These are phyloP conservation scores for Agonopterix arenella DNA, from an alignment of 2,888 invertebrate species.

Conservation along the genomic window DNA sequence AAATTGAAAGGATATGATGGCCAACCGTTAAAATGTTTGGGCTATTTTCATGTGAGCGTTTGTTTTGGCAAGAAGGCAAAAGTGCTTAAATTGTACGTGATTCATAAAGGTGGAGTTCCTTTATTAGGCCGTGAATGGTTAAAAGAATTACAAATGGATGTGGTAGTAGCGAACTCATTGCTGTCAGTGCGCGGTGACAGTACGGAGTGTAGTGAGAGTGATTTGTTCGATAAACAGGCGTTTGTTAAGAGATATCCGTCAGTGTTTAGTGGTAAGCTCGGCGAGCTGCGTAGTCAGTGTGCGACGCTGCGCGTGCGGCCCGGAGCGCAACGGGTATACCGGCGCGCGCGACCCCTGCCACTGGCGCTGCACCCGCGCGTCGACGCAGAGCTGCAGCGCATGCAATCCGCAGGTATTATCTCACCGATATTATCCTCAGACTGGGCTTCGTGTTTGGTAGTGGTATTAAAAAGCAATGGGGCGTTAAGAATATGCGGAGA, in stretches of 20 bases:
- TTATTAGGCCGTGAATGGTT: conserved; percentile 4
- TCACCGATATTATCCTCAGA: conserved; percentile 2
- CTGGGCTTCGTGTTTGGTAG: conserved; percentile 2
- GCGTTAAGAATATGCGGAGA: conserved; percentile 2
- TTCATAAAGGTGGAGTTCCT: background rate
- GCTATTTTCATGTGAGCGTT: background rate
- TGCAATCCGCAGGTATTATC: conserved; percentile 4
- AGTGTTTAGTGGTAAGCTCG: conserved; percentile 2
- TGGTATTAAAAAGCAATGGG: conserved; percentile 1
- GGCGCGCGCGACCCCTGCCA: conserved; percentile 5
- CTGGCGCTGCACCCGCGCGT: conserved; percentile 2
- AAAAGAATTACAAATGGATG: conserved; percentile 1
- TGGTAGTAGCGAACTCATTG: background rate
- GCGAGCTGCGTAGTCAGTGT: background rate
- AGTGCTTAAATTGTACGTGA: background rate
- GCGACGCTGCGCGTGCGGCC: conserved; percentile 1
- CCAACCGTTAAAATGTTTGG: background rate
- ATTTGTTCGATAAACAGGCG: background rate
- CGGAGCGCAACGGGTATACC: conserved; percentile 2
- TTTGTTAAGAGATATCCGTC: background rate
- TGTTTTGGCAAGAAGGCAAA: background rate
- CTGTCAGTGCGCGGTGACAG: background rate
- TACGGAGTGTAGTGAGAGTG: background rate
- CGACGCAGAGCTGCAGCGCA: conserved; percentile 2
- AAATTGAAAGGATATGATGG: conserved; percentile 2